Evolutionary conservation across 2,888 invertebrate genomes (phyloP), one percentile per base, ranked within the genome.

Genomic region (Opisthograptis luteolata): DNA sequence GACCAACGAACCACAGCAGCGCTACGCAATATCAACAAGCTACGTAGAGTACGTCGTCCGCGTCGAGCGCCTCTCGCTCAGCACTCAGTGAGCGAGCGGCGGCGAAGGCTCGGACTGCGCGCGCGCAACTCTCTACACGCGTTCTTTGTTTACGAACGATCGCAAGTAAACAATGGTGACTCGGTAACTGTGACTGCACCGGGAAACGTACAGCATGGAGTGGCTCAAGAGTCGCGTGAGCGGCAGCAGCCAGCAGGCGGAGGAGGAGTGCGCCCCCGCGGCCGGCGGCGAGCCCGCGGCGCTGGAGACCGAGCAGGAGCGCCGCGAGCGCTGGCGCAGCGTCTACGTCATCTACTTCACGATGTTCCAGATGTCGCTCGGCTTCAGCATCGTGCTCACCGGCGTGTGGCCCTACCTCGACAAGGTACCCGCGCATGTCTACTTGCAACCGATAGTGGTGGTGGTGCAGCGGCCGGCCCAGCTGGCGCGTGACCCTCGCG

Each of bases 401-500:
- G 96, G 96, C 45, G 95, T 97, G 34, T 97, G 96, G 96, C 97
- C 97, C 1, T 97, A 96, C 79, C 92, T 97, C 48, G 94, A 95
- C 74, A 96, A 96, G 93, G 97, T 96, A 87, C 79, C 15, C 56
- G 22, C n/a, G 25, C 3, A n/a, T 2, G 12, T 12, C 8, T 7
- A 17, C 10, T 19, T 10, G 9, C 13, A 13, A 22, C 22, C 1
- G n/a, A n/a, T n/a, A n/a, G n/a, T n/a, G n/a, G n/a, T n/a, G n/a
- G n/a, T n/a, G n/a, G n/a, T n/a, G n/a, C n/a, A n/a, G n/a, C n/a
- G n/a, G n/a, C n/a, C n/a, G n/a, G n/a, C n/a, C n/a, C n/a, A n/a
- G n/a, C n/a, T n/a, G n/a, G n/a, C n/a, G n/a, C n/a, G n/a, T n/a
- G n/a, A n/a, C n/a, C n/a, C n/a, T n/a, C n/a, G n/a, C n/a, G n/a